Base-by-base conservation (phyloP, 2,113 vertebrate genomes). In the Lycaon pictus region DNA sequence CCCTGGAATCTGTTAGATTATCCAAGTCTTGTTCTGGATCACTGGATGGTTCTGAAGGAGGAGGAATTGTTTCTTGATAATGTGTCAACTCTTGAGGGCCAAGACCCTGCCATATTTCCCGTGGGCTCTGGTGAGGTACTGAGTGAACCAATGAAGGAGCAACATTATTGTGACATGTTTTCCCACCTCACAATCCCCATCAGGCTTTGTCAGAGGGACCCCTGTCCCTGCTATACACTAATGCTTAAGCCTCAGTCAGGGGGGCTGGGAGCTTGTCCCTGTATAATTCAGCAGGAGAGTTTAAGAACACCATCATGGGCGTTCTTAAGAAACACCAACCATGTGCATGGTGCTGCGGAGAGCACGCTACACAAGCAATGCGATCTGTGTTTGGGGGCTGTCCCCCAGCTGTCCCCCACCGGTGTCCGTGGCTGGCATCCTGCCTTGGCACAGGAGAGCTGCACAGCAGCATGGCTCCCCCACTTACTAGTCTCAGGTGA, bases 21-120 rank as follows among this genome's bases (percentile, higher is more conserved):
- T 43, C 37, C 37, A 97, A 93, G 69, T 88, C 90, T 71, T 74
- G 35, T 87, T 85, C 90, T 27, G 58, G 56, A 60, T 71, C 43
- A 29, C 37, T 22, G 76, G 8, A 23, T 0, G 12, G 12, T 58
- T 95, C 60, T 63, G 22, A 83, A 79, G 89, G 82, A 97, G 55
- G 16, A 85, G 71, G 82, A 95, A 95, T 51, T 2, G 11, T 43
- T 79, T 95, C n/a, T 9, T 25, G 13, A 60, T 37, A 35, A 76
- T 4, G 51, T 69, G 80, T 84, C 88, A 53, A 25, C 25, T 91
- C 48, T 86, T 37, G 11, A 29, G 71, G 76, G 72, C 8, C 29
- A 67, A 87, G 27, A 29, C 23, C 19, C 65, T 6, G n/a, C 20
- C 56, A 29, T 13, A 8, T 29, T 93, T 87, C 88, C 82, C 25